Base-by-base conservation (phyloP, 2,888 invertebrate genomes). In the Ceratothoa steindachneri region DNA sequence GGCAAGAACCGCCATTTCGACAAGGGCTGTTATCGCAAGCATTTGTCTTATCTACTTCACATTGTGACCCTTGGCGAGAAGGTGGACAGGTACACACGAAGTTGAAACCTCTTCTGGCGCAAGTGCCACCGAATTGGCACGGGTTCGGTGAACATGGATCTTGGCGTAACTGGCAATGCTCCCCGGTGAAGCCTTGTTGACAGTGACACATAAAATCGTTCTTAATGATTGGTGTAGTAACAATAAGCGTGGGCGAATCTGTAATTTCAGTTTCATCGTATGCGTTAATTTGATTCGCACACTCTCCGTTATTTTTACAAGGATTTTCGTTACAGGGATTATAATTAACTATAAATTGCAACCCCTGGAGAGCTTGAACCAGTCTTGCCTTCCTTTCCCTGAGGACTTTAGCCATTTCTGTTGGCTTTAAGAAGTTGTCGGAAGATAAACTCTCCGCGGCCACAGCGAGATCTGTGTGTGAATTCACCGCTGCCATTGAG, bases 131-230 rank as follows among this genome's bases (percentile, higher is more conserved):
- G 81, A 89, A 88, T 80, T 90, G 88, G 83, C 97, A 97, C 2
- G 95, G 96, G 83, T 91, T 93, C 0, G 93, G 93, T 28, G 90
- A 88, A 83, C 95, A 95, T 0, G 97, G 97, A 85, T 95, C 94
- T 85, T 93, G 93, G 5, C 93, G 88, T 82, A 90, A 90, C 82
- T 93, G 92, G 84, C 95, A 95, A 75, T 89, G 89, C 0, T 87
- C 87, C 0, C 95, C 95, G 15, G 90, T 91, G 83, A 92, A 95
- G 60, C 93, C 93, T 78, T 92, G 91, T 0, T 89, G 88, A 83
- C 95, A 95, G 80, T 90, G 89, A 83, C 95, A 95, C 1, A 86
- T 87, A 83, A 90, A 91, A 80, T 91, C 91, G 83, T 93, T 91
- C 7, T 88, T 87, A 0, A 96, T 89, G 55, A 89, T 85, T 0